Evolutionary conservation across 2,797 vertebrate species (phyloP), one percentile per base, ranked within the genome.

Genomic region (Oreortyx pictus): DNA sequence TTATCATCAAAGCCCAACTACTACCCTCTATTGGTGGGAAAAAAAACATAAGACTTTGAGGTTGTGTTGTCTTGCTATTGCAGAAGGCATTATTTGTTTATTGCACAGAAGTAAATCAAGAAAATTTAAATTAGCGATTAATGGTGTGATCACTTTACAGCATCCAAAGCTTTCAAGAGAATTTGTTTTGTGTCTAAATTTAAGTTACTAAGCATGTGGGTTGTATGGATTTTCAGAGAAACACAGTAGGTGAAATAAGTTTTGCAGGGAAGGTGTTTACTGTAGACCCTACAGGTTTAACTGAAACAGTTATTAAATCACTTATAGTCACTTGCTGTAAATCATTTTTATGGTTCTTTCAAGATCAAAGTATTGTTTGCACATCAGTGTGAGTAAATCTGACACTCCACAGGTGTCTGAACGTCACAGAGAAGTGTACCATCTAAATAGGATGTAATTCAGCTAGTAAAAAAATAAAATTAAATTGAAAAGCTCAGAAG

Each of bases 221-320:
- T 22, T 85, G 92, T 76, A n/a, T 41, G n/a, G 35, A 57, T 79
- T 65, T 77, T 37, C 35, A 71, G 68, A 77, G 61, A 86, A n/a
- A 19, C 24, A 56, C n/a, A 57, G 75, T 70, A 80, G 78, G 41
- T 77, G 61, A 87, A 80, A 77, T 13, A 67, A 23, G 20, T 86
- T 88, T 87, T 89, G 44, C 56, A 82, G 65, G 33, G 60, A 77
- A 80, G 59, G 33, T 54, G 37, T 85, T 95, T 86, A 57, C 41
- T 74, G 4, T 29, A 62, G 56, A 41, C 37, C 35, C 57, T 85
- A 57, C 41, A 92, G 57, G 33, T n/a, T 60, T 73, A 87, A 61
- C 41, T 61, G 37, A 49, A 84, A 52, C 19, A 70, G 22, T 76
- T 83, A 92, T 24, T 82, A 84, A 94, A 82, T 84, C 14, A 29